Evolutionary conservation across 2,113 vertebrate species (phyloP), one percentile per base, ranked within the genome.

Genomic region (Progne subis): DNA sequence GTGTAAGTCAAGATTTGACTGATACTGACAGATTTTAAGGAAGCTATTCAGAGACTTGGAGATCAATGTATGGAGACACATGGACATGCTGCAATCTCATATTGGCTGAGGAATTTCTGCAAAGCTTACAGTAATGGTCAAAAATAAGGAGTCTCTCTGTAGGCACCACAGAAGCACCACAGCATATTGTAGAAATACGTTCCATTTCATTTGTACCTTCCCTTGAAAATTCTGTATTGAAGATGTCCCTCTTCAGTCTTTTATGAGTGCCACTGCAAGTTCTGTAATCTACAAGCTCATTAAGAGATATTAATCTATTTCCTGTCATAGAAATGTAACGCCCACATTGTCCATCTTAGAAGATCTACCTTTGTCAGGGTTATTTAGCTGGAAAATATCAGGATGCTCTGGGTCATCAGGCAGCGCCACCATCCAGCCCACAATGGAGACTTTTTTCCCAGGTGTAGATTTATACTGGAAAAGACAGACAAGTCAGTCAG

Each of bases 351-450:
- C 57, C 41, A 79, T 64, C 46, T 14, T 85, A 46, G 17, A 46
- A 46, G 9, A 90, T 44, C 72, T 94, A 99, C 99, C 99, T 99
- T 98, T 99, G 92, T 99, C 99, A 41, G 99, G 99, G 94, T 99
- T 99, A 80, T 99, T 99, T 59, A 99, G 98, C 96, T 99, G 99
- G 97, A 99, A 99, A 97, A 99, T 98, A 92, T 99, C 99, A 9
- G 99, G 99, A 95, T 99, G 98, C 87, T 99, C 98, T 1, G 99
- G 99, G 88, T 99, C 98, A 0, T 99, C 99, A 8, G 99, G 99
- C 83, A 99, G 98, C 53, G 98, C 98, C 80, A 99, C 99, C 98
- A 99, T 99, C 99, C 99, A 99, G 67, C 98, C 99, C 39, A 98
- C 97, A n/a, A 99, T 83, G 59, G 98, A 99, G 63, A 99, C 98